A percentile compares a stretch with the other conserved stretches of the same genome.
phyloP scores from a whole-genome alignment of 1,140 invertebrate genomes.

The Brachionus rotundiformis region DNA sequence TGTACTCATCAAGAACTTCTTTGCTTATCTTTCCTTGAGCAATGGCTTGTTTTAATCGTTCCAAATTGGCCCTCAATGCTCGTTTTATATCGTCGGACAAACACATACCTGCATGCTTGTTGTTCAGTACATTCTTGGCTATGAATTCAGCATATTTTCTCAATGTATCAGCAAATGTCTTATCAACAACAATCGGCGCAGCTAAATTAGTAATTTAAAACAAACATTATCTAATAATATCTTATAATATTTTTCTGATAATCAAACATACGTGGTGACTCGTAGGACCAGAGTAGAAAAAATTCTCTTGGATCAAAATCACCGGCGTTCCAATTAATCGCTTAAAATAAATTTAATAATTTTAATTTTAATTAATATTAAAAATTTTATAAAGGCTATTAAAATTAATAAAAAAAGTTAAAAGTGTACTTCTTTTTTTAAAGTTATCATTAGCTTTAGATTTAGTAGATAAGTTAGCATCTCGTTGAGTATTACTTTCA shows the following conservation, averaged over 20 bases:
- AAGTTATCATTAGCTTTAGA: background rate
- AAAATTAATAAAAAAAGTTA: background rate
- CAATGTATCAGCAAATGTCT: constrained; percentile 10
- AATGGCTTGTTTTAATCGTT: constrained; percentile 37
- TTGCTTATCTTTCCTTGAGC: constrained; percentile 35
- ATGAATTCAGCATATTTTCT: constrained; percentile 35
- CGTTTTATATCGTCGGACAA: constrained; percentile 48
- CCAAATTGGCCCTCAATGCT: constrained; percentile 47
- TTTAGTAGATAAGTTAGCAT: background rate
- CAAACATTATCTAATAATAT: too few relatives aligned
- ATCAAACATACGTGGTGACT: constrained; percentile 19
- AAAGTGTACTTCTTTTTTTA: constrained; percentile 39
- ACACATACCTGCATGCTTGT: constrained; percentile 22
- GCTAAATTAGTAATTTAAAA: background rate
- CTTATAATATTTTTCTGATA: background rate
- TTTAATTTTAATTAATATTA: too few relatives aligned
- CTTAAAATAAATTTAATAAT: background rate
- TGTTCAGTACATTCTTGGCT: constrained; percentile 17
- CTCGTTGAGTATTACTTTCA: background rate
- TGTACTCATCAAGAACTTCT: constrained; percentile 47
- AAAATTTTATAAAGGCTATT: too few relatives aligned
- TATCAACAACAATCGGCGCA: constrained; percentile 39
- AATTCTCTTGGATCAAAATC: constrained; percentile 51
- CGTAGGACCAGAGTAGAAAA: constrained; percentile 36
- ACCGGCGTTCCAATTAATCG: constrained; percentile 22